phyloP scores from a whole-genome alignment of 2,888 invertebrate genomes.

The Biston betularia region DNA sequence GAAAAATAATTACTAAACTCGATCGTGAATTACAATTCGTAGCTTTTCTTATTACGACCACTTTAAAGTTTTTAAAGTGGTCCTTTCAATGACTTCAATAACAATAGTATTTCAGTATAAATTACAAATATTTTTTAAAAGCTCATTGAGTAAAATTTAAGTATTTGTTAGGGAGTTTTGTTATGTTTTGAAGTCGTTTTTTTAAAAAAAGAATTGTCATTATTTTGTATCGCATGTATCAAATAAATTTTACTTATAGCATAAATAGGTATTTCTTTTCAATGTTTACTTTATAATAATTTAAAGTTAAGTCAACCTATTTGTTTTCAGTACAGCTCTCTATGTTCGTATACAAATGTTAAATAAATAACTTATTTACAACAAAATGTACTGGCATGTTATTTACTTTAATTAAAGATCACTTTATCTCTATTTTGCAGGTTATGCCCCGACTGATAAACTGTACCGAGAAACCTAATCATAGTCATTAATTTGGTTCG shows the following conservation, averaged over 20 bases:
- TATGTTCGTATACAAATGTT: conserved; percentile 21
- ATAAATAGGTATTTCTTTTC: conserved; percentile 1
- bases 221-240: too few relatives aligned
- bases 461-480: conserved; percentile 26
- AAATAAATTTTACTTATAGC: too few relatives aligned
- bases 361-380: conserved; percentile 34
- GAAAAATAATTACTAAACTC: not conserved
- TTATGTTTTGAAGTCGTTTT: too few relatives aligned
- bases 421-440: conserved; percentile 47
- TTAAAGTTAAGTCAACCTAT: not conserved
- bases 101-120: too few relatives aligned
- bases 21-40: too few relatives aligned
- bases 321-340: conserved; percentile 27
- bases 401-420: conserved; percentile 21
- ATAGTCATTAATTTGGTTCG: conserved; percentile 16
- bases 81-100: too few relatives aligned
- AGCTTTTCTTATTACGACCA: too few relatives aligned
- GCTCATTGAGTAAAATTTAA: too few relatives aligned
- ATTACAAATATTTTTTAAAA: too few relatives aligned
- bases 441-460: conserved; percentile 51
- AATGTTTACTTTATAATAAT: not conserved
- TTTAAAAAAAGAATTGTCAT: too few relatives aligned
- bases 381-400: conserved; percentile 9
- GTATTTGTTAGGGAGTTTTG: too few relatives aligned
- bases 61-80: too few relatives aligned